Base-by-base conservation (phyloP, 1,140 invertebrate species). In the Teleogryllus occipitalis region DNA sequence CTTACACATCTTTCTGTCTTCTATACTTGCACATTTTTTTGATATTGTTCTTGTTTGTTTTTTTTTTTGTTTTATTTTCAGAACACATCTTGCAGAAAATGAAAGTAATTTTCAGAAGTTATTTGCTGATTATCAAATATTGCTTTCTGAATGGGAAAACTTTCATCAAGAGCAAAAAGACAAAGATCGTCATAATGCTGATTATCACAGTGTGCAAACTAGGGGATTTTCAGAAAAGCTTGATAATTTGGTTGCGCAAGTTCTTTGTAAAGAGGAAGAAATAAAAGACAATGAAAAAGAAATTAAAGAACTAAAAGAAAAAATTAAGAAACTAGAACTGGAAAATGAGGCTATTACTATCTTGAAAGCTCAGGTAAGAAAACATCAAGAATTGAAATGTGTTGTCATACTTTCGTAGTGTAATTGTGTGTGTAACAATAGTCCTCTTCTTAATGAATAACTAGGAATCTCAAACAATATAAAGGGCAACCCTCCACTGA, bases 361-460 rank as follows among this genome's bases (percentile, higher is more conserved):
- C 39, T 74, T 80, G n/a, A 76, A 80, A 77, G 76, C 76, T 46
- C 79, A 80, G 79, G 79, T 80, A 27, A 49, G 78, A 39, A 39
- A 39, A 39, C 27, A 39, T 39, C 27, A 39, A 39, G 27, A 39
- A 39, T 39, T 2, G 1, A 39, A 39, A 39, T 5, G 5, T 39
- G 27, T 39, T 39, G 27, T 39, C 27, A 39, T 5, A 39, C 27
- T 2, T 39, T 39, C 27, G 5, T 39, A 5, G 1, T 39, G 27
- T 39, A 39, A 39, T 39, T 39, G 27, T 39, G 27, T 39, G 27
- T 39, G 27, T 39, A 39, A 39, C 27, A 39, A 39, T 39, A 2
- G 1, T 39, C 27, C 27, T 39, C 27, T 39, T 39, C 27, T 2
- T 39, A 39, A 39, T 39, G 5, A 39, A 39, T 39, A 1, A 39